Evolutionary conservation across 2,113 vertebrate species (phyloP), one percentile per base, ranked within the genome.

Genomic region (Seriola dumerili): DNA sequence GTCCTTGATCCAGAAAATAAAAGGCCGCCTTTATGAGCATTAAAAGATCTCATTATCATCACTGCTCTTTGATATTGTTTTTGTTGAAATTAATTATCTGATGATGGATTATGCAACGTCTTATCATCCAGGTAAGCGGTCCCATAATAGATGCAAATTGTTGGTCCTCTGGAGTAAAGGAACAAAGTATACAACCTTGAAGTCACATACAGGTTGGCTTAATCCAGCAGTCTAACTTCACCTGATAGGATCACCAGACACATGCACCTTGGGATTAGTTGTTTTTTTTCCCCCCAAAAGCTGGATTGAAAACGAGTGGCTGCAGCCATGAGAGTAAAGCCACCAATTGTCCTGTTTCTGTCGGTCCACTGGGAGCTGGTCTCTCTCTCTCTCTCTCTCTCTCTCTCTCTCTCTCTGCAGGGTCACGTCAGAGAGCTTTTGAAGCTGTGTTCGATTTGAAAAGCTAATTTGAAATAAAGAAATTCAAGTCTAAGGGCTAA

Each of bases 21-120:
- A 78, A 84, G 74, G 69, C 62, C 25, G 12, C 71, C 62, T 88
- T 81, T 72, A 72, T 74, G 84, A 87, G 78, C 72, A 88, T 85
- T 84, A 85, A 72, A 85, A 91, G 71, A 85, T 85, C 85, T 89
- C 83, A 90, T 88, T 90, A 92, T 90, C 83, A 72, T 79, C 79
- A 54, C 21, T 54, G 62, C 75, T 78, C 72, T 91, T 92, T 91
- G 73, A 94, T 86, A 83, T 87, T 84, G 78, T 78, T 85, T 78
- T 91, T 92, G 83, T 84, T 74, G 34, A 76, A 90, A 92, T 90
- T 87, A 93, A 93, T 94, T 92, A 92, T 88, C 81, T 86, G 83
- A 87, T 90, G 90, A 88, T 93, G 86, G 90, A 90, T 91, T 91
- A 84, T 77, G 71, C 23, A 11, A 76, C 84, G 84, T 87, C 85